These are phyloP conservation scores for Speoplatyrhinus poulsoni DNA, from an alignment of 2,113 vertebrate species.

Conservation along the genomic window DNA sequence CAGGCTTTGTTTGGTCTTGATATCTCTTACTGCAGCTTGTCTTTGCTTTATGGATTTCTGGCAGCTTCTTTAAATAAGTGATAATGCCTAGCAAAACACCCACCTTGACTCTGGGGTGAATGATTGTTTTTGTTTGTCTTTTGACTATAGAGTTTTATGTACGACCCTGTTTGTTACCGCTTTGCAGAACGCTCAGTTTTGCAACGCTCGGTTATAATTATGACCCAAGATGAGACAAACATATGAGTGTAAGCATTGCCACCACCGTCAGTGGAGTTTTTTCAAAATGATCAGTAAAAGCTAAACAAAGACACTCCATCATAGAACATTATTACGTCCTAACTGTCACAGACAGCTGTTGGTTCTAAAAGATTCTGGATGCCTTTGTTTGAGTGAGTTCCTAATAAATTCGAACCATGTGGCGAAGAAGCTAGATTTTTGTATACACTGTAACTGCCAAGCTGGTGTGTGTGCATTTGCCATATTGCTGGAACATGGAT, in stretches of 20 bases:
- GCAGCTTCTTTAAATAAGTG: constrained; percentile 80
- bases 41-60: constrained; percentile 80
- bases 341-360: constrained; percentile 74
- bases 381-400: constrained; percentile 66
- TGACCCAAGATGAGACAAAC: constrained; percentile 25
- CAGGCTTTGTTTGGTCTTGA: constrained; percentile 81
- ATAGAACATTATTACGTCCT: constrained; percentile 51
- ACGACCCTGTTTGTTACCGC: constrained; percentile 22
- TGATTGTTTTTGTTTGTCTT: constrained; percentile 57
- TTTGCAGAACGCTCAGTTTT: constrained; percentile 12
- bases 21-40: constrained; percentile 82
- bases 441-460: constrained; percentile 54
- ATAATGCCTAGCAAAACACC: constrained; percentile 72
- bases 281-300: constrained; percentile 10
- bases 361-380: constrained; percentile 72
- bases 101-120: constrained; percentile 69
- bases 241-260: constrained; percentile 43
- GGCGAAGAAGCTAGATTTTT: constrained; percentile 58
- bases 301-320: constrained; percentile 5
- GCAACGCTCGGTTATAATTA: constrained; percentile 47
- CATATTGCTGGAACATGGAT: constrained; percentile 60
- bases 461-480: constrained; percentile 47
- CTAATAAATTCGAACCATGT: constrained; percentile 69
- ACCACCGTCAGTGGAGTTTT: constrained; percentile 32
- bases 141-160: constrained; percentile 44